phyloP scores from a whole-genome alignment of 2,113 vertebrate genomes.

The Heterocephalus glaber region DNA sequence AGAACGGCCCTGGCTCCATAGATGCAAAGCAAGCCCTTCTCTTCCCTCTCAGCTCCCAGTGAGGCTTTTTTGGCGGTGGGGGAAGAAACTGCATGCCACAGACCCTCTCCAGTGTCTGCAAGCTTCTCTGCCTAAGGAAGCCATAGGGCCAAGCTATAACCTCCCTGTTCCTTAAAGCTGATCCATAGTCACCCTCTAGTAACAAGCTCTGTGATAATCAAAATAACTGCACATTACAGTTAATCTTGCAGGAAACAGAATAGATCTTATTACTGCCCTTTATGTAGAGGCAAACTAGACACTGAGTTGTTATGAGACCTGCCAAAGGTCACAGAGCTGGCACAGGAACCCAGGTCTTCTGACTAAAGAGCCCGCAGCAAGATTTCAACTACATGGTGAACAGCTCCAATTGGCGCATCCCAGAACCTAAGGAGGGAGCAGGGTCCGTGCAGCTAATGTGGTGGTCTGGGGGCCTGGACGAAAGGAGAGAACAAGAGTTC shows the following conservation, averaged over 20 bases:
- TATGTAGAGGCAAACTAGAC: neutral
- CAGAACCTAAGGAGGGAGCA: neutral
- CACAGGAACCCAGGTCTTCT: neutral
- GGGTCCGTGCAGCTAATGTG: neutral
- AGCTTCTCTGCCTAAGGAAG: neutral
- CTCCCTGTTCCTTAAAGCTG: neutral
- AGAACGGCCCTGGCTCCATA: neutral
- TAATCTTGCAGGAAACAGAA: neutral
- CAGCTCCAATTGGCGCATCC: neutral
- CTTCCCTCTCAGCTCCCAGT: neutral
- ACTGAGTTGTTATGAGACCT: neutral
- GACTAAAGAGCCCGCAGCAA: neutral
- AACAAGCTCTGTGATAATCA: neutral
- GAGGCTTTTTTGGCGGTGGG: neutral
- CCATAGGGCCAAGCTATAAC: neutral
- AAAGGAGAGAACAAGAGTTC: neutral
- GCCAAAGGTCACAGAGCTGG: neutral
- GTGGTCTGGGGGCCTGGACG: neutral
- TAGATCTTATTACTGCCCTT: neutral
- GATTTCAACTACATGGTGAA: neutral
- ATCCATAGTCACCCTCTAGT: neutral
- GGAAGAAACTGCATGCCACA: neutral
- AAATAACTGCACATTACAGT: fast-evolving
- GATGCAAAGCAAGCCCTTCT: neutral
- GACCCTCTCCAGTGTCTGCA: no score